Percentiles rank a stretch among this genome's conserved stretches.
phyloP scores from a whole-genome alignment of 2,888 invertebrate species.

The Agrochola lota region DNA sequence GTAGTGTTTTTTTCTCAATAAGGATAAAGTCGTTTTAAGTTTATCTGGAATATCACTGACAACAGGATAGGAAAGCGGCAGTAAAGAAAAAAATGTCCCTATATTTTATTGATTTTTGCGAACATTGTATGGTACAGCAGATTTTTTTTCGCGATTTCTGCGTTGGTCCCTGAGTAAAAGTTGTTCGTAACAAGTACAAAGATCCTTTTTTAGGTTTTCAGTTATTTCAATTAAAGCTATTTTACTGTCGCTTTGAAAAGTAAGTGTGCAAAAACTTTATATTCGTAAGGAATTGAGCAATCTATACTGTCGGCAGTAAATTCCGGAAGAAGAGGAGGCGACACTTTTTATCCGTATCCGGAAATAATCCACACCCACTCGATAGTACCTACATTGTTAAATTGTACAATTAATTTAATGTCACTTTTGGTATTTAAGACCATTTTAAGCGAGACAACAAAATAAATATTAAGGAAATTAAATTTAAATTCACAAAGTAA shows the following conservation, averaged over 20 bases:
- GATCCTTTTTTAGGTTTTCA: background rate
- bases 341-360: slow-evolving; percentile 68
- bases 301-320: slow-evolving; percentile 77
- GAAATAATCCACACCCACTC: slow-evolving; percentile 69
- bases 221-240: background rate
- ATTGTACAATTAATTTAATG: slow-evolving; percentile 22
- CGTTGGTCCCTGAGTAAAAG: too few relatives aligned
- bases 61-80: background rate
- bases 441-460: background rate
- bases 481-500: background rate
- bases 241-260: slow-evolving; percentile 13
- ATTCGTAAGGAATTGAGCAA: slow-evolving; percentile 75
- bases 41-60: background rate
- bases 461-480: background rate
- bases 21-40: background rate
- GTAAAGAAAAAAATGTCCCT: background rate
- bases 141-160: background rate
- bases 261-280: slow-evolving; percentile 40
- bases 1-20: background rate
- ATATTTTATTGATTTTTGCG: background rate
- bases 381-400: slow-evolving; percentile 17
- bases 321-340: slow-evolving; percentile 69
- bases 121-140: too few relatives aligned
- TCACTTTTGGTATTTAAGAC: background rate
- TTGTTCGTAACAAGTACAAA: background rate